A percentile compares a stretch with the other conserved stretches of the same genome.
phyloP scores from a whole-genome alignment of 2,113 vertebrate species.

The Tamias sibiricus region DNA sequence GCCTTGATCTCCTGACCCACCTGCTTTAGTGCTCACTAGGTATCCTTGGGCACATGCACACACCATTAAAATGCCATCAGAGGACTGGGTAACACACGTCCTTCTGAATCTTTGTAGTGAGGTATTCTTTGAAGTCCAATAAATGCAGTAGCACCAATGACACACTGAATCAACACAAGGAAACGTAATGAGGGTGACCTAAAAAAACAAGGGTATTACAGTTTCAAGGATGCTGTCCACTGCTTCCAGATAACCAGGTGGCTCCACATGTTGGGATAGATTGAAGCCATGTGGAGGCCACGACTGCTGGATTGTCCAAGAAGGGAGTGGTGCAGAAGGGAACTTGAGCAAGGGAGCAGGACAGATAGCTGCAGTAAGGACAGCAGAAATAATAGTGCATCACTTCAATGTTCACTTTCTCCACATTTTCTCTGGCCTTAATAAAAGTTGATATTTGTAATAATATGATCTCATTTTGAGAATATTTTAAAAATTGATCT shows the following conservation, averaged over 20 bases:
- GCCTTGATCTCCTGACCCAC: not conserved
- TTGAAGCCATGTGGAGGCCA: not conserved
- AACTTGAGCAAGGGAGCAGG: not conserved
- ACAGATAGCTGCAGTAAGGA: not conserved
- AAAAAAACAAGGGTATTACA: not conserved
- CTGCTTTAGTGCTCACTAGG: not conserved
- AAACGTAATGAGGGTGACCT: not conserved
- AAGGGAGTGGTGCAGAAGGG: not conserved
- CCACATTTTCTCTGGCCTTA: not conserved
- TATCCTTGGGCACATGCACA: not conserved
- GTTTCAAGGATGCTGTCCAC: not conserved
- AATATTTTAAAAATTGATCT: not conserved
- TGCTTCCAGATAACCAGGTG: not conserved
- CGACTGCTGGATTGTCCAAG: not conserved
- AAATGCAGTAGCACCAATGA: not conserved
- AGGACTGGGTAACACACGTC: not conserved
- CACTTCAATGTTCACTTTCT: not conserved
- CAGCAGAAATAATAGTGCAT: accelerated
- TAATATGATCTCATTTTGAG: not conserved
- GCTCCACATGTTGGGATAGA: not conserved
- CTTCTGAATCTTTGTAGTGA: not conserved
- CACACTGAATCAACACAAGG: not conserved
- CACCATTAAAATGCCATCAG: not conserved
- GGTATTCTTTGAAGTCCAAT: not conserved
- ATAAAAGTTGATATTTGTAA: not conserved